These are phyloP conservation scores for Turritopsis rubra DNA, from an alignment of 30 jellyfish, hydroid and myxozoan species.

Conservation along the genomic window DNA sequence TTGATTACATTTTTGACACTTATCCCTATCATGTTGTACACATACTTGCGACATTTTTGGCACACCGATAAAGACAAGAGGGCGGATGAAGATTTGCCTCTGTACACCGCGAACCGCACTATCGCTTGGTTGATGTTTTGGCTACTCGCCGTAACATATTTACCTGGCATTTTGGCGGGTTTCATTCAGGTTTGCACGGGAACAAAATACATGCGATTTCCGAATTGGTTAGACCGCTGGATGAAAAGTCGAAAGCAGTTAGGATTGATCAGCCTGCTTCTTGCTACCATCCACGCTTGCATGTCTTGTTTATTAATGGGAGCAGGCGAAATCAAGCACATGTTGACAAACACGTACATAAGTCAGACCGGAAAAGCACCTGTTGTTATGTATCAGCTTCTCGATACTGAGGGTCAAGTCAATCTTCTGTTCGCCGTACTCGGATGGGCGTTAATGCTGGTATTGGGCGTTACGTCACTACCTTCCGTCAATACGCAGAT, in stretches of 20 bases:
- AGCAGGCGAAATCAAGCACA: constrained; percentile 51
- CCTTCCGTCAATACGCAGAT: constrained; percentile 62
- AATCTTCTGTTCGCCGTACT: constrained; percentile 60
- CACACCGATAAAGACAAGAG: constrained; percentile 19
- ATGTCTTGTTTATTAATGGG: constrained; percentile 51
- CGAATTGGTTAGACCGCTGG: constrained; percentile 78
- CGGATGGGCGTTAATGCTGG: constrained; percentile 28
- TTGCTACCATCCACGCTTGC: constrained; percentile 73
- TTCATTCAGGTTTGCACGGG: constrained; percentile 57
- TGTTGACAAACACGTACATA: constrained; percentile 19
- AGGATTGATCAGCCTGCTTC: constrained; percentile 58
- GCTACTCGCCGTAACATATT: constrained; percentile 46
- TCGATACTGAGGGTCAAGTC: constrained; percentile 52
- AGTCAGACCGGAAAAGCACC: constrained; percentile 5
- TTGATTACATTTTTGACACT: constrained; percentile 33
- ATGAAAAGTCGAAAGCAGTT: constrained; percentile 80
- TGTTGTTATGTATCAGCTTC: constrained; percentile 31
- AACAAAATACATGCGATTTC: constrained; percentile 59
- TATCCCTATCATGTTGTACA: constrained; percentile 21
- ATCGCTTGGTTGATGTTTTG: constrained; percentile 59
- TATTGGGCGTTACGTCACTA: constrained; percentile 57
- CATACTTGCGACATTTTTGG: constrained; percentile 33
- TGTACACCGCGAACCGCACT: constrained; percentile 38
- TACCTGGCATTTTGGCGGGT: constrained; percentile 76
- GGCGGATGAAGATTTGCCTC: constrained; percentile 30